Percentiles rank a stretch among this genome's conserved stretches.
These are phyloP conservation scores for Oscheius onirici DNA, from an alignment of 2,888 invertebrate species.

Conservation along the genomic window DNA sequence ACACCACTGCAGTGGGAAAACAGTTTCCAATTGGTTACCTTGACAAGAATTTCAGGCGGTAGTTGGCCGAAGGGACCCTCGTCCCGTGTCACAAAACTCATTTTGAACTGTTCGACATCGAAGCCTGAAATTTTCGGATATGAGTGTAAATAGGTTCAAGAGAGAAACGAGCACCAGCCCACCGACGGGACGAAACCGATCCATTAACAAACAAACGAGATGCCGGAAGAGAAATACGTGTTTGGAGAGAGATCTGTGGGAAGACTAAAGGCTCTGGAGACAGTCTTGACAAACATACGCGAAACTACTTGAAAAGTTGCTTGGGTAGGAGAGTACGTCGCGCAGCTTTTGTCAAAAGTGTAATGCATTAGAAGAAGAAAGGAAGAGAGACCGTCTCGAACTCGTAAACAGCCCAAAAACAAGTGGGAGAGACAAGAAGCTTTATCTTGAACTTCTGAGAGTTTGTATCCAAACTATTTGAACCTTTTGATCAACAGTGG, in stretches of 20 bases:
- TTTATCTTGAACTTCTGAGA: no score
- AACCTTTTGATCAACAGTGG: no score
- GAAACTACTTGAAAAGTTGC: no score
- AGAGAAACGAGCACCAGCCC: background rate
- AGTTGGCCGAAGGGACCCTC: slow-evolving; percentile 9
- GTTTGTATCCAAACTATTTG: no score
- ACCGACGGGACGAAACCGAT: slow-evolving; percentile 22
- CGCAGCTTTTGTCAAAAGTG: no score
- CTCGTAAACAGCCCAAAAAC: background rate
- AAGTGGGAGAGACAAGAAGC: background rate
- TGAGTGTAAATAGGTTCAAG: background rate
- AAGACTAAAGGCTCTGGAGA: background rate
- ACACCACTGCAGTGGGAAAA: background rate
- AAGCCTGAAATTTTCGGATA: background rate
- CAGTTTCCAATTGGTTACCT: slow-evolving; percentile 4
- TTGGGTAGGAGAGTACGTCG: no score
- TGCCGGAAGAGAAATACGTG: background rate
- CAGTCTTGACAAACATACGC: background rate
- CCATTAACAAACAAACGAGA: background rate
- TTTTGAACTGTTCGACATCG: background rate
- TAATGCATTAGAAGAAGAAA: no score
- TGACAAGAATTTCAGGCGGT: slow-evolving; percentile 23
- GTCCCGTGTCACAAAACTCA: background rate
- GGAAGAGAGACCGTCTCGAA: no score
- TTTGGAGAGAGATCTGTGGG: background rate